Base-by-base conservation (phyloP, 2,888 invertebrate species). In the Ephialtes manifestator region DNA sequence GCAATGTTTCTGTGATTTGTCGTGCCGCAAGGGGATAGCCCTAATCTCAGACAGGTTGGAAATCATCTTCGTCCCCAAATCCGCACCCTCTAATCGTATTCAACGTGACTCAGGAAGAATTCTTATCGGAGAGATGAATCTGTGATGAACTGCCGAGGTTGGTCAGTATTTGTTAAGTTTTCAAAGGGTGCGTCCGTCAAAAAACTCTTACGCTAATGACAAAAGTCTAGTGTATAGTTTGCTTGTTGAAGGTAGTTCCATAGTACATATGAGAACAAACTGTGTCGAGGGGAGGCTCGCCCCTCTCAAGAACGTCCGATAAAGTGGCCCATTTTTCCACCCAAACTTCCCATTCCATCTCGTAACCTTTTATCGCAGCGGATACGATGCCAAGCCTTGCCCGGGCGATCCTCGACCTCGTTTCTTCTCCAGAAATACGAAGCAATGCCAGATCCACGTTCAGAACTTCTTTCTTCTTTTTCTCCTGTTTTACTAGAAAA, bases 341-440 rank as follows among this genome's bases (percentile, higher is more conserved):
- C 15, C 24, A 67, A 67, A 67, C 72, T 78, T 67, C 65, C 71
- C 13, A 43, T 83, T 72, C 55, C 28, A 78, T 31, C 20, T 68
- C 31, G 48, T 39, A 28, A 43, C n/a, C 10, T 71, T 65, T 76
- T 76, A 71, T 80, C 83, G 75, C 48, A 35, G 35, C 46, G 71
- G 65, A 79, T 31, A 76, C 71, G 46, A 48, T 84, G 83, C 83
- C 83, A 84, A 76, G 75, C 63, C 58, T 71, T 53, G 51, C n/a
- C 48, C 70, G 53, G 46, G 43, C 48, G 39, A 74, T 74, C n/a
- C 65, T 48, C 75, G 71, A 84, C 80, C 76, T 58, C 63, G 80
- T 80, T 84, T 71, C 46, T 55, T 24, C 48, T 58, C 20, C 55
- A 43, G 15, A 58, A 15, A 46, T 51, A 51, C 20, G 46, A 55